These are phyloP conservation scores for Hippocampus mohnikei DNA, from an alignment of 2,113 vertebrate genomes.

Conservation along the genomic window DNA sequence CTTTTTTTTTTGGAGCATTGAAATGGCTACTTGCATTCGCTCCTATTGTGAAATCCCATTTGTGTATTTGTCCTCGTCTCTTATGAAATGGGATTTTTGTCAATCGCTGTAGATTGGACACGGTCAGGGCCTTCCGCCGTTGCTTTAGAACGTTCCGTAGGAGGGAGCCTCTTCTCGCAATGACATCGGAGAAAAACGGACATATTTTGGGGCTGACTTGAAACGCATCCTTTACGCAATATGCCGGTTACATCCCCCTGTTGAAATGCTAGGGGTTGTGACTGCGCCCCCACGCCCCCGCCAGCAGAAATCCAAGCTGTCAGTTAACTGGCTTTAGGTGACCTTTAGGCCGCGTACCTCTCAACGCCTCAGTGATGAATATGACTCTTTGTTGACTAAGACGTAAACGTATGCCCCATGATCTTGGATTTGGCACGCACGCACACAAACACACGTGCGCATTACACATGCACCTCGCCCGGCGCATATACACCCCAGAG, in stretches of 20 bases:
- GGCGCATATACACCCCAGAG: slow-evolving; percentile 74
- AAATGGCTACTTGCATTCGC: background rate
- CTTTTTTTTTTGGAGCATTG: background rate
- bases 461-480: slow-evolving; percentile 41
- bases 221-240: too few species aligned
- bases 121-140: too few species aligned
- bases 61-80: too few species aligned
- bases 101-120: too few species aligned
- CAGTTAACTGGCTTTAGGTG: slow-evolving; percentile 83
- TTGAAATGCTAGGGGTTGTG: too few species aligned
- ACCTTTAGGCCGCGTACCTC: slow-evolving; percentile 79
- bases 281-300: too few species aligned
- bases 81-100: too few species aligned
- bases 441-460: slow-evolving; percentile 39
- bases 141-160: too few species aligned
- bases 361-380: slow-evolving; percentile 83
- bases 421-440: slow-evolving; percentile 72
- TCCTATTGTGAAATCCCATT: background rate
- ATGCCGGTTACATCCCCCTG: too few species aligned
- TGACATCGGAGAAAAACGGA: too few species aligned
- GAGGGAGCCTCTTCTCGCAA: too few species aligned
- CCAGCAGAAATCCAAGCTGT: slow-evolving; percentile 70
- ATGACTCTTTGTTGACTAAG: slow-evolving; percentile 83
- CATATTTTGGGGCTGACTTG: too few species aligned
- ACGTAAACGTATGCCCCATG: slow-evolving; percentile 81